Evolutionary conservation across 2,888 invertebrate genomes (phyloP).

Genomic region (Adelphocoris suturalis): DNA sequence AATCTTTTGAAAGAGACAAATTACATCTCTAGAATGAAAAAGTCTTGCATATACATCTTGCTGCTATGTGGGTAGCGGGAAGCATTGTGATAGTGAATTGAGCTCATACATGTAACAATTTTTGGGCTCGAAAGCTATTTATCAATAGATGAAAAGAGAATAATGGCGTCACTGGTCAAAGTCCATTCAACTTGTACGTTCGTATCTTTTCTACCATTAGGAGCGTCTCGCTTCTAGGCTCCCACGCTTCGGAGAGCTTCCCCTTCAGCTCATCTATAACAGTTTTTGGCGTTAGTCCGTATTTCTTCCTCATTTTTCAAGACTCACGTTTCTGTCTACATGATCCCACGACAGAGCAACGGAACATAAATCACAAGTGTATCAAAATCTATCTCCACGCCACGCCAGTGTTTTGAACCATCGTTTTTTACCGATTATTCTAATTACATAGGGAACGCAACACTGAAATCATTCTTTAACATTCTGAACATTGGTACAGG

Average conservation of each 20-base stretch:
- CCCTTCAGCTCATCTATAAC: not conserved
- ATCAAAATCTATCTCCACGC: not conserved
- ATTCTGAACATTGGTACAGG: too few relatives aligned
- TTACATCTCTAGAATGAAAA: too few relatives aligned
- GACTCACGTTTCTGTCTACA: not conserved
- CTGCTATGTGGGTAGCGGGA: too few relatives aligned
- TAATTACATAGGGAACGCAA: too few relatives aligned
- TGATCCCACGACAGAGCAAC: not conserved
- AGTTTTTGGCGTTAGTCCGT: not conserved
- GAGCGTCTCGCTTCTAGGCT: not conserved
- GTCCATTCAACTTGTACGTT: slow-evolving; percentile 10
- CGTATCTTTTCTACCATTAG: not conserved
- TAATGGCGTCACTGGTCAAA: not conserved
- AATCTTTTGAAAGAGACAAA: too few relatives aligned
- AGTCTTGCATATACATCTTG: too few relatives aligned
- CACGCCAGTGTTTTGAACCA: not conserved
- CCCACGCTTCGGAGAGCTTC: not conserved
- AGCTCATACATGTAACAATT: slow-evolving; percentile 12
- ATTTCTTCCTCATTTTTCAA: slow-evolving; percentile 35
- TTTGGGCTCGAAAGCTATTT: not conserved
- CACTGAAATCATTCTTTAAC: too few relatives aligned
- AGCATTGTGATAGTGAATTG: not conserved
- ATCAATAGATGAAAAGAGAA: slow-evolving; percentile 2
- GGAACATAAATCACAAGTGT: slow-evolving; percentile 16
- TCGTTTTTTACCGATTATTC: too few relatives aligned